phyloP scores from a whole-genome alignment of 2,888 invertebrate species.

The Xylota sylvarum region DNA sequence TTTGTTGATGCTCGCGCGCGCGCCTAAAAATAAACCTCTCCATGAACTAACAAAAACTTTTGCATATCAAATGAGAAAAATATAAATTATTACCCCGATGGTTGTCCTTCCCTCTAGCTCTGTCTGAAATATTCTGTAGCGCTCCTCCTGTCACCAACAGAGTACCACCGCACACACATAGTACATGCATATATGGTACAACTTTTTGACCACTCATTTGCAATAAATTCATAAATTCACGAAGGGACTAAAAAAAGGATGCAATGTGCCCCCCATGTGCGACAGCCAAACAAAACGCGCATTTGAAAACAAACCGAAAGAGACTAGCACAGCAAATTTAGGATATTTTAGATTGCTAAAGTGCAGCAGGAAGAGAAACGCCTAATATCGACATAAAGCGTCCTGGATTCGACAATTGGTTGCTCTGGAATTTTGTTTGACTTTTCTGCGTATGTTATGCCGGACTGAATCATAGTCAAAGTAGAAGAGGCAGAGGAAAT shows the following conservation, averaged over 20 bases:
- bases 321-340: slow-evolving; percentile 20
- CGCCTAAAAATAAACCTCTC: background rate
- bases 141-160: slow-evolving; percentile 59
- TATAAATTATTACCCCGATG: slow-evolving; percentile 56
- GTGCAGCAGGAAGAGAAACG: slow-evolving; percentile 7
- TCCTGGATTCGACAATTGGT: slow-evolving; percentile 65
- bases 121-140: slow-evolving; percentile 24
- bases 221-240: slow-evolving; percentile 75
- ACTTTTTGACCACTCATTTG: slow-evolving; percentile 69
- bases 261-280: background rate
- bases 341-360: slow-evolving; percentile 38
- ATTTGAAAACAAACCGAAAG: slow-evolving; percentile 51
- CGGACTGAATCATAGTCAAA: slow-evolving; percentile 46
- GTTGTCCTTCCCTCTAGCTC: slow-evolving; percentile 4
- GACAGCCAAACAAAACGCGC: slow-evolving; percentile 24
- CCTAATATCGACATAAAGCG: slow-evolving; percentile 53
- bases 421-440: slow-evolving; percentile 63
- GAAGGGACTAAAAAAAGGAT: slow-evolving; percentile 43
- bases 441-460: slow-evolving; percentile 56
- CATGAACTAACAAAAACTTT: slow-evolving; percentile 24
- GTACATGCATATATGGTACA: no score
- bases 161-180: slow-evolving; percentile 22
- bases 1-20: background rate
- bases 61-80: slow-evolving; percentile 65
- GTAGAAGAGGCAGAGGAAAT: slow-evolving; percentile 8